Conservation (phyloP, 2,888 invertebrate species). For the Digitonthophagus gazella region DNA sequence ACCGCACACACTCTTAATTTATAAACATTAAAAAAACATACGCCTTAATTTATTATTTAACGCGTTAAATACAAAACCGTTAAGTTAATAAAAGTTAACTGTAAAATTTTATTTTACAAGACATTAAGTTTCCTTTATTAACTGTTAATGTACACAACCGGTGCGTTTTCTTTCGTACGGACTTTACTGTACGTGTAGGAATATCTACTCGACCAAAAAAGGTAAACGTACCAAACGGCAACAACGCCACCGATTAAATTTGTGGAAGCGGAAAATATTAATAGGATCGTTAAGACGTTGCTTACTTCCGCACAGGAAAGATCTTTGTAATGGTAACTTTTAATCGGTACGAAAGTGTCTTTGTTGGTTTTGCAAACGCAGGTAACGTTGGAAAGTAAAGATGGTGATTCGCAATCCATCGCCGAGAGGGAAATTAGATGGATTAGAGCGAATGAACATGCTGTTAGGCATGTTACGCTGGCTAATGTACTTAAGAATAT, state of each 20-base stretch:
- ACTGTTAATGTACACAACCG: conserved; percentile 34
- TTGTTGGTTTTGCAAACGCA: conserved; percentile 47
- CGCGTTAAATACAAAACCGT: background rate
- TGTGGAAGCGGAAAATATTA: conserved; percentile 48
- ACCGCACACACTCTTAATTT: background rate
- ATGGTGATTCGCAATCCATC: conserved; percentile 48
- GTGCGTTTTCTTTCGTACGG: conserved; percentile 41
- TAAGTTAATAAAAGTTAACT: background rate
- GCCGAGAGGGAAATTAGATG: conserved; percentile 48
- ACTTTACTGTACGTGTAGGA: conserved; percentile 47
- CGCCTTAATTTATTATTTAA: too few relatives aligned
- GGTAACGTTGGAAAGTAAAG: conserved; percentile 44
- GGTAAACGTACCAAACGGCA: conserved; percentile 50
- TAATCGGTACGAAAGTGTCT: conserved; percentile 27
- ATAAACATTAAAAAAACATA: too few relatives aligned
- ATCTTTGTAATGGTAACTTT: conserved; percentile 50
- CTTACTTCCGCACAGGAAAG: conserved; percentile 52
- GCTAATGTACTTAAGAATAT: conserved; percentile 48
- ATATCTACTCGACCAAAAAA: conserved; percentile 52
- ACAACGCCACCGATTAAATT: conserved; percentile 48
- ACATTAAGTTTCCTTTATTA: conserved; percentile 15
- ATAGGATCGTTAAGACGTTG: conserved; percentile 46
- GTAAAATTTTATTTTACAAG: too few relatives aligned
- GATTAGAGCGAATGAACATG: conserved; percentile 47
- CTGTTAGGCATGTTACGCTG: conserved; percentile 46